Evolutionary conservation across 2,113 vertebrate genomes (phyloP).

Genomic region (Columba janthina): DNA sequence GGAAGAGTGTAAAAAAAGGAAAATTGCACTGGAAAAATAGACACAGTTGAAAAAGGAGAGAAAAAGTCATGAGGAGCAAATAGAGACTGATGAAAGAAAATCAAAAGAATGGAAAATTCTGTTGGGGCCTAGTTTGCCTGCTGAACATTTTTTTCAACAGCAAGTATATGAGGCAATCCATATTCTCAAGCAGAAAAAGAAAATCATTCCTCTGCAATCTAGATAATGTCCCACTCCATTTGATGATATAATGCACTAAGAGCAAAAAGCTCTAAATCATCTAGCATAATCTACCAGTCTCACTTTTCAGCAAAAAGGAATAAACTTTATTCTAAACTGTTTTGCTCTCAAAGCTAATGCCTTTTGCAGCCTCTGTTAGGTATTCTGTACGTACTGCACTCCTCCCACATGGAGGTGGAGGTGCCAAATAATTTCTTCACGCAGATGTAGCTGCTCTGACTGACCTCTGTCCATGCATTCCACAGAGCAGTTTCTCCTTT

Average conservation of each 20-base stretch:
- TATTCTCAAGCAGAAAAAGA: constrained; percentile 23
- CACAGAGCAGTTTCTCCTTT: neutral
- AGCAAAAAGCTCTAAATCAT: constrained; percentile 49
- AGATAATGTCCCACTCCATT: constrained; percentile 34
- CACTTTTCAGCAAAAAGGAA: neutral
- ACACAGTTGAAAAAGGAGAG: neutral
- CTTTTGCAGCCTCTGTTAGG: neutral
- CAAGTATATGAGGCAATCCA: neutral
- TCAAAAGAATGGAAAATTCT: neutral
- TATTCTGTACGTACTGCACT: neutral
- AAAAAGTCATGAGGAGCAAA: neutral
- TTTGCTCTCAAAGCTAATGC: neutral
- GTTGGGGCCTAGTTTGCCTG: neutral
- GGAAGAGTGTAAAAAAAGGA: neutral
- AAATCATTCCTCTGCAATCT: constrained; percentile 11
- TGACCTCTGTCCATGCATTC: neutral
- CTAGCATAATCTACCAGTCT: neutral
- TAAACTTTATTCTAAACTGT: neutral
- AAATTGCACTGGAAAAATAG: neutral
- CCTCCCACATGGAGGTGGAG: neutral
- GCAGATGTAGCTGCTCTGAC: neutral
- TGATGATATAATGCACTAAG: constrained; percentile 16
- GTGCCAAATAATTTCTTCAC: neutral
- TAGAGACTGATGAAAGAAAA: neutral
- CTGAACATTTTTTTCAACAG: neutral